Evolutionary conservation across 2,888 invertebrate species (phyloP).

Genomic region (Pomacea canaliculata): DNA sequence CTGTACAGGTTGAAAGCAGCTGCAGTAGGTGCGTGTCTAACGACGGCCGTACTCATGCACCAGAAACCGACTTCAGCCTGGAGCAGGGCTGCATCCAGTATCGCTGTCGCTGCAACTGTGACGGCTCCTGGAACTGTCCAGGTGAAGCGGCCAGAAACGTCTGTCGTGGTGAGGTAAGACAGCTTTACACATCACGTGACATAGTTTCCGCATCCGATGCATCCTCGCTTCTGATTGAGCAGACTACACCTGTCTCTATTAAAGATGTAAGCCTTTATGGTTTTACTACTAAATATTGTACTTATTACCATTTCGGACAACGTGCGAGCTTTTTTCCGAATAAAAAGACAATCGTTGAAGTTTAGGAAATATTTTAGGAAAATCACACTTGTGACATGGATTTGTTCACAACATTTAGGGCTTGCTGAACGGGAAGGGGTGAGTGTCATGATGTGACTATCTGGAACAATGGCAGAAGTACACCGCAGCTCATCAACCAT

Average conservation of each 20-base stretch:
- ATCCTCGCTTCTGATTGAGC: not conserved
- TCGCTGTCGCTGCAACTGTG: conserved; percentile 57
- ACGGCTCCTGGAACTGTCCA: conserved; percentile 53
- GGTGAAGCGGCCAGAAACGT: conserved; percentile 34
- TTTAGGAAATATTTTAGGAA: too few species aligned
- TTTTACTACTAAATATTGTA: too few species aligned
- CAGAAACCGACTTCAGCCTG: conserved; percentile 36
- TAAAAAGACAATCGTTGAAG: too few species aligned
- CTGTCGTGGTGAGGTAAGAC: conserved; percentile 34
- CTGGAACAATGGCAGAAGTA: too few species aligned
- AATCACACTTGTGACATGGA: too few species aligned
- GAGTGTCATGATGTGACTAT: too few species aligned
- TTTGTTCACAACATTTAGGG: too few species aligned
- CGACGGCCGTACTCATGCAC: conserved; percentile 27
- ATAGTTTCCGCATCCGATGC: not conserved
- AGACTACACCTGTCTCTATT: not conserved
- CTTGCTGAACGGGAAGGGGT: too few species aligned
- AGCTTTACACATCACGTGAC: not conserved
- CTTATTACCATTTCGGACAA: too few species aligned
- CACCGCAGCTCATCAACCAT: too few species aligned
- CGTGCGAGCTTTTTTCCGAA: too few species aligned
- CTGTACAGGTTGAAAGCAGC: not conserved
- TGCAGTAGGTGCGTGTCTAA: conserved; percentile 31
- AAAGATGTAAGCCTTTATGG: not conserved
- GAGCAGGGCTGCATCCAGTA: conserved; percentile 36